Percentiles rank a stretch among this genome's conserved stretches.
phyloP scores from a whole-genome alignment of 1,140 invertebrate species.

The Trachymyrmex cornetzi region DNA sequence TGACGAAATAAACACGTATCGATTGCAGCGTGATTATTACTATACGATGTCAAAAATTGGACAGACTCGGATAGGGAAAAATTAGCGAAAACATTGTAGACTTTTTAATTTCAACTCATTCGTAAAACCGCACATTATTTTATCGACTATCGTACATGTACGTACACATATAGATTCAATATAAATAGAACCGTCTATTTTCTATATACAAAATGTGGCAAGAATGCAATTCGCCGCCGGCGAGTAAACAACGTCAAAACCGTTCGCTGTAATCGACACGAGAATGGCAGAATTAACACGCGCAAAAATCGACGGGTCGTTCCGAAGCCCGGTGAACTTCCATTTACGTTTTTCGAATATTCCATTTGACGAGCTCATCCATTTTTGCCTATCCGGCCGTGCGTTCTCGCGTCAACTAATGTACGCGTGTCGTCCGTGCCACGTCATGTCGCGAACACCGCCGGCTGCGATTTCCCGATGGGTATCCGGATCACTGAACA shows the following conservation, averaged over 20 bases:
- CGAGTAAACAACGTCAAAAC: conserved; percentile 57
- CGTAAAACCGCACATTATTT: not conserved
- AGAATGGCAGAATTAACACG: conserved; percentile 61
- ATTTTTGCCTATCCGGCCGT: conserved; percentile 52
- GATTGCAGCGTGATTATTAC: not conserved
- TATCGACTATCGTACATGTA: not conserved
- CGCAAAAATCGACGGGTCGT: conserved; percentile 43
- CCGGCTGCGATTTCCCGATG: conserved; percentile 73
- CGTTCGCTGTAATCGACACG: conserved; percentile 58
- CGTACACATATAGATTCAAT: not conserved
- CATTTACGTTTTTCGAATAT: conserved; percentile 50
- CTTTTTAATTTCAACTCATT: conserved; percentile 23
- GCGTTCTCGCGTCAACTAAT: conserved; percentile 53
- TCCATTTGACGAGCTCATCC: conserved; percentile 60
- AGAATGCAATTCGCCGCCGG: conserved; percentile 46
- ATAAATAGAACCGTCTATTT: conserved; percentile 24
- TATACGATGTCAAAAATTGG: not conserved
- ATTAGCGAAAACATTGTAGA: not conserved
- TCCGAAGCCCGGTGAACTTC: conserved; percentile 1
- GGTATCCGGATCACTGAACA: conserved; percentile 78
- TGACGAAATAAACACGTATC: conserved; percentile 33
- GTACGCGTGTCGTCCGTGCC: conserved; percentile 57
- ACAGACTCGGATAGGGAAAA: conserved; percentile 10
- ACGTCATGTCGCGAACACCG: conserved; percentile 66
- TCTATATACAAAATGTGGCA: conserved; percentile 17